Evolutionary conservation across 1,140 invertebrate genomes (phyloP).

Genomic region (Matsumurasca onukii): DNA sequence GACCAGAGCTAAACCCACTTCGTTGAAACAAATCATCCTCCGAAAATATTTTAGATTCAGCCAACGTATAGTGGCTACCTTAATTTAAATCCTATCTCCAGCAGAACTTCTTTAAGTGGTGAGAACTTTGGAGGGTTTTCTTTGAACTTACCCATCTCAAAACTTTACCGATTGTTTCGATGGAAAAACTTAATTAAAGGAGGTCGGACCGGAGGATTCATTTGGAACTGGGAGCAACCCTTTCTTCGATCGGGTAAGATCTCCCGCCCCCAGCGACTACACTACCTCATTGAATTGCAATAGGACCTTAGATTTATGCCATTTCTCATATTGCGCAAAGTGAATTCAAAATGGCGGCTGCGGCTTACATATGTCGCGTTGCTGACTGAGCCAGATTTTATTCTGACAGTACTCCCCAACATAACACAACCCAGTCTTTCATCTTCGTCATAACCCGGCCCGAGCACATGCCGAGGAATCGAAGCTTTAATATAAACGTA

Average conservation of each 20-base stretch:
- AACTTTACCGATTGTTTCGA: too few relatives aligned
- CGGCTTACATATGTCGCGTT: conserved; percentile 30
- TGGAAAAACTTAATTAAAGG: conserved; percentile 23
- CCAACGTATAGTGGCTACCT: too few relatives aligned
- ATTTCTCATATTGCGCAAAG: conserved; percentile 40
- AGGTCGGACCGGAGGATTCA: neutral
- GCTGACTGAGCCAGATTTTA: neutral
- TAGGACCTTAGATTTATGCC: conserved; percentile 33
- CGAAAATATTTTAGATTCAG: too few relatives aligned
- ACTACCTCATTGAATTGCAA: conserved; percentile 33
- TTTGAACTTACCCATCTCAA: too few relatives aligned
- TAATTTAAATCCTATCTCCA: too few relatives aligned
- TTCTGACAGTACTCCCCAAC: neutral
- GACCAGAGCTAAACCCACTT: too few relatives aligned
- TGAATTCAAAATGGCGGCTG: conserved; percentile 37
- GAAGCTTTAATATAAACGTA: conserved; percentile 10
- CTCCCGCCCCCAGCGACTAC: neutral
- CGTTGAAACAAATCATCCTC: too few relatives aligned
- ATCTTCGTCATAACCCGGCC: conserved; percentile 13
- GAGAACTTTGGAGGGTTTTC: too few relatives aligned
- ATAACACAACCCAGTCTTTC: conserved; percentile 17
- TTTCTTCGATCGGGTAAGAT: conserved; percentile 13
- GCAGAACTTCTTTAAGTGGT: too few relatives aligned
- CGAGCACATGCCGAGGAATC: neutral
- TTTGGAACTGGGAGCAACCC: conserved; percentile 12